Evolutionary conservation across 2,888 invertebrate genomes (phyloP).

Genomic region (Augochlorella aurata): DNA sequence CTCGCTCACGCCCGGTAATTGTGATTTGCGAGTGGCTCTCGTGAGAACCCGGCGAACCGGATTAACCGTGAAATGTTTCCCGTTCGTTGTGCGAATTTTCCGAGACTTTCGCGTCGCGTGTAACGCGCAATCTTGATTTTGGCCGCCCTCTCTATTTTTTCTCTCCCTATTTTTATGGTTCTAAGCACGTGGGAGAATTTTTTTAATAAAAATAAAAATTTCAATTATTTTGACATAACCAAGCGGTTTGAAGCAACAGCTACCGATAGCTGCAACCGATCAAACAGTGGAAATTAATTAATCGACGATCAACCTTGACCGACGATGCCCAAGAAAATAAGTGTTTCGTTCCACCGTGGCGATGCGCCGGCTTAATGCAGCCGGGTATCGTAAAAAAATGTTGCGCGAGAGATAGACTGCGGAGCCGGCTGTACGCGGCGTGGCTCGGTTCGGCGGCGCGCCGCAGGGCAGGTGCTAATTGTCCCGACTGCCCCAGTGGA

Average conservation of each 20-base stretch:
- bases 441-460: conserved; percentile 15
- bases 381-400: conserved; percentile 25
- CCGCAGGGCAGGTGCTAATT: conserved; percentile 69
- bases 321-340: too few species aligned
- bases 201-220: too few species aligned
- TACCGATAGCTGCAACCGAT: too few species aligned
- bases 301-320: too few species aligned
- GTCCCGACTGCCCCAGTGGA: conserved; percentile 57
- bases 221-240: too few species aligned
- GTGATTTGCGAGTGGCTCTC: conserved; percentile 35
- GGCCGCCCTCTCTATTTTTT: conserved; percentile 10
- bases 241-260: too few species aligned
- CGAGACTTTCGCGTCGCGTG: conserved; percentile 12
- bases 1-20: conserved; percentile 54
- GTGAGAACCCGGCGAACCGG: conserved; percentile 27
- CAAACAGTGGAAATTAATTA: too few species aligned
- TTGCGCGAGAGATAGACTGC: conserved; percentile 27
- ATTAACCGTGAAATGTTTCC: conserved; percentile 30
- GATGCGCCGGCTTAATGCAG: too few species aligned
- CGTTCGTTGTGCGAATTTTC: conserved; percentile 17
- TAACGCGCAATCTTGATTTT: conserved; percentile 14
- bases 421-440: not conserved
- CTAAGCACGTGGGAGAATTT: too few species aligned
- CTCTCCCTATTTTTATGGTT: too few species aligned
- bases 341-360: too few species aligned